phyloP scores from a whole-genome alignment of 1,140 invertebrate genomes.

The Babylonia areolata region DNA sequence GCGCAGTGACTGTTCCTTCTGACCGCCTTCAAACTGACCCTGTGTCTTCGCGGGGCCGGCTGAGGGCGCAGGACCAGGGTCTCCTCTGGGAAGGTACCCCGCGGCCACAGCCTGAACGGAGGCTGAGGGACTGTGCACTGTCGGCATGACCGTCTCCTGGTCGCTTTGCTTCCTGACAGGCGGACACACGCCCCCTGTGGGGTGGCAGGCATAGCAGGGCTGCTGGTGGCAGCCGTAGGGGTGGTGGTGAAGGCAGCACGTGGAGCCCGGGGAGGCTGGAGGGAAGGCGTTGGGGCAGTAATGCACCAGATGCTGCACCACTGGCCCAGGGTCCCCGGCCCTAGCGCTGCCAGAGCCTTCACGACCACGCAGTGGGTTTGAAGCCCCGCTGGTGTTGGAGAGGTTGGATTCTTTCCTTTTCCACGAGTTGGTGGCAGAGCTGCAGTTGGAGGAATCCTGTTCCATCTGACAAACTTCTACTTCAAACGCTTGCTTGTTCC shows the following conservation, averaged over 20 bases:
- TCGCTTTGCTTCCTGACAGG: neutral
- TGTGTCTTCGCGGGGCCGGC: neutral
- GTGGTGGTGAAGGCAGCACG: neutral
- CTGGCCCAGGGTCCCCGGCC: neutral
- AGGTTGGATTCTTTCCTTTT: neutral
- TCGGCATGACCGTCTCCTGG: neutral
- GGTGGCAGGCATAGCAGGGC: neutral
- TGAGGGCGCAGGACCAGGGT: neutral
- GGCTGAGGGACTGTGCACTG: neutral
- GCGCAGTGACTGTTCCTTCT: neutral
- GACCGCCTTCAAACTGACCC: neutral
- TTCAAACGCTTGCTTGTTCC: neutral
- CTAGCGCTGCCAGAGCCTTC: neutral
- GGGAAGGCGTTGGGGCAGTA: neutral
- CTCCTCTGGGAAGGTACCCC: neutral
- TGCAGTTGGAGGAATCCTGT: neutral
- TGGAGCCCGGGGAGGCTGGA: neutral
- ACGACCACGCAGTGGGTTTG: neutral
- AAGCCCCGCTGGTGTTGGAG: neutral
- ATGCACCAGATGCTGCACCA: neutral
- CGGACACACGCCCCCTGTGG: neutral
- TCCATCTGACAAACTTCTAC: neutral
- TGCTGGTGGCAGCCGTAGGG: neutral
- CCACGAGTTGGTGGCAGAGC: neutral
- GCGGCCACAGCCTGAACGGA: neutral